Evolutionary conservation across 2,113 vertebrate genomes (phyloP), one percentile per base, ranked within the genome.

Genomic region (Tychaedon coryphoeus): DNA sequence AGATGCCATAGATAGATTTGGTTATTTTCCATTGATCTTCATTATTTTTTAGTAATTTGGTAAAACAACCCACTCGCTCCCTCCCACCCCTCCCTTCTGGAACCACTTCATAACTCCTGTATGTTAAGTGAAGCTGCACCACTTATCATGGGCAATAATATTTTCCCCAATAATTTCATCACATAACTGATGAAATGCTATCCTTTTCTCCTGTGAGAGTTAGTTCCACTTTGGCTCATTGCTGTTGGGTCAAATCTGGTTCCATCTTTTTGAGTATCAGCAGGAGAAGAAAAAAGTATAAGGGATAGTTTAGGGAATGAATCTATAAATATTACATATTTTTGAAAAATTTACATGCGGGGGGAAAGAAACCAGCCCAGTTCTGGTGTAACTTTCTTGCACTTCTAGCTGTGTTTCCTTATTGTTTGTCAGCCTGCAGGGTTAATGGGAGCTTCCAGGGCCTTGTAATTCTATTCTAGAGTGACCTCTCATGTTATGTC

Each of bases 401-500:
- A 3, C 17, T 8, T 5, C 14, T n/a, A 26, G 22, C 25, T 43
- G 24, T 18, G 5, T 42, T 45, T 12, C 15, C 24, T 38, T 7
- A 3, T 40, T 13, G 12, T 42, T 45, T 40, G 47, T 26, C 33
- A 28, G 8, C 2, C 8, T 12, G 0, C 25, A 12, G n/a, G 40
- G 8, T 45, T 53, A 50, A 57, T 0, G 0, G 34, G 36, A 34
- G 19, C 26, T 15, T 45, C 29, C 40, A 10, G 3, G 2, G 19
- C 2, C 14, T 67, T 56, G 19, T 70, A 91, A 77, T 61, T 62
- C 86, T 83, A 7, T 93, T 96, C 61, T 88, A 79, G 78, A 84
- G 69, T 38, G 69, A 95, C 88, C 78, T 95, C 93, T 96, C 61
- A 74, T 79, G 86, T 93, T 89, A 12, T 5, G 13, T 57, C 19